Evolutionary conservation across 1,140 invertebrate genomes (phyloP), one percentile per base, ranked within the genome.

Genomic region (Acyrthosiphon pisum): DNA sequence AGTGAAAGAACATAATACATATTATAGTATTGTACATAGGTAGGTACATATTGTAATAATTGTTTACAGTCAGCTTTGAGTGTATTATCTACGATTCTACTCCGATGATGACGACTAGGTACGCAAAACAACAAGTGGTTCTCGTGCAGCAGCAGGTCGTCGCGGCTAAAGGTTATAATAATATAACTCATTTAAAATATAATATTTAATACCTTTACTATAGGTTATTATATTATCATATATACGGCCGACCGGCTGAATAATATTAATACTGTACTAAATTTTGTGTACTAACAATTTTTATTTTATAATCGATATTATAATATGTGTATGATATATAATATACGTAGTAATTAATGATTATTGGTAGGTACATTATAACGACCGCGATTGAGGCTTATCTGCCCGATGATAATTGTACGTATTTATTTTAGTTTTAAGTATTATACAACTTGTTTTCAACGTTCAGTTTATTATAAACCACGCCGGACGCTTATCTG

Each of bases 371-470:
- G 6, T 37, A 9, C 7, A 37, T 68, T 76, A 76, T n/a, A 76
- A 76, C 60, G 60, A 76, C 14, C 30, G 14, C 60, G 60, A n/a
- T 76, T 76, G 60, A 76, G 60, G 30, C 60, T 76, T 76, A 76
- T 76, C 60, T 76, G 60, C 14, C 0, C 30, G 14, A n/a, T n/a
- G 60, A 76, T 76, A 76, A 76, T 76, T 76, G 60, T n/a, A 76
- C 60, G 30, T 76, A 76, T 76, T 76, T 76, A 76, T 76, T 76
- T 76, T 76, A 76, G n/a, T 76, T 76, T 76, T n/a, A 76, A 76
- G 30, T 14, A 68, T 76, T 76, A 76, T 76, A 76, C 60, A 76
- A 76, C 60, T 76, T 76, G 60, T 76, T 76, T 76, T 76, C 60
- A 18, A 76, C 60, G 60, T 76, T 76, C 60, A 30, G 60, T 6